Conservation (phyloP, 1,140 invertebrate genomes). For the Portunus trituberculatus region DNA sequence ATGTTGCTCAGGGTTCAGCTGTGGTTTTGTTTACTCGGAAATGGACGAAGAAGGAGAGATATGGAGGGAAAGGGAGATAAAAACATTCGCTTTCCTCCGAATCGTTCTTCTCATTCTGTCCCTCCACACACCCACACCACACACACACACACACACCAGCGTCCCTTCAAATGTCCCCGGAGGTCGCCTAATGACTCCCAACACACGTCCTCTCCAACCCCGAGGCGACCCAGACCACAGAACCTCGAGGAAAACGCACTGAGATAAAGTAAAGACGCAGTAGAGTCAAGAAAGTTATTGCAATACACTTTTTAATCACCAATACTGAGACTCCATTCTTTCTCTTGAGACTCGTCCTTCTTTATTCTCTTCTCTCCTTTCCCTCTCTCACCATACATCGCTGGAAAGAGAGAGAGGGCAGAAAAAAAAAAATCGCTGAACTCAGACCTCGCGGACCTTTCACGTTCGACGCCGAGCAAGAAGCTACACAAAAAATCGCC, state of each 20-base stretch:
- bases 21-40: not conserved
- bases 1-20: conserved; percentile 42
- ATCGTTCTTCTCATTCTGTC: not conserved
- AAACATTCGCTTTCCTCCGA: not conserved
- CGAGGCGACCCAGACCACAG: too few relatives aligned
- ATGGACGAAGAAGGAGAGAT: not conserved
- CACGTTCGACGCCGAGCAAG: conserved; percentile 21
- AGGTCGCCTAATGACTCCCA: too few relatives aligned
- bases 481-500: not conserved
- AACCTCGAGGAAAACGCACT: too few relatives aligned
- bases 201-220: too few relatives aligned
- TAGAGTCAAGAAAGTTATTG: too few relatives aligned
- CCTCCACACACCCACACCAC: not conserved
- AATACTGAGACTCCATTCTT: too few relatives aligned
- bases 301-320: too few relatives aligned
- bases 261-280: too few relatives aligned
- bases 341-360: too few relatives aligned
- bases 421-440: not conserved
- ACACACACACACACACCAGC: not conserved
- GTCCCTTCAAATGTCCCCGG: too few relatives aligned
- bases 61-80: not conserved
- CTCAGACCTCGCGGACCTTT: not conserved
- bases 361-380: too few relatives aligned
- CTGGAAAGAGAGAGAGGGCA: not conserved
- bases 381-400: not conserved